Conservation (phyloP, 2,113 vertebrate genomes). For the Heterocephalus glaber region DNA sequence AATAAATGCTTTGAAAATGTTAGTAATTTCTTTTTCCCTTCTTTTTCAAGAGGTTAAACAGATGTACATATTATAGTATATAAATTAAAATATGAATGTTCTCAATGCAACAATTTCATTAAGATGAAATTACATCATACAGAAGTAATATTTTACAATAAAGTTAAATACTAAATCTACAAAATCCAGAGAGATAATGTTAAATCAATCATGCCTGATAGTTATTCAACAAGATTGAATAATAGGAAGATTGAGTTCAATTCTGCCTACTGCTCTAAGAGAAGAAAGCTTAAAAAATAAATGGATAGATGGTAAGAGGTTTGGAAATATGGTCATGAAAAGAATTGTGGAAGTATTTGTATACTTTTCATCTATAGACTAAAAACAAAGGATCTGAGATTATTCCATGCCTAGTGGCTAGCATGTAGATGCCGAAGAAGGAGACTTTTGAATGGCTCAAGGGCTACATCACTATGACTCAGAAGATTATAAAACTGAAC, state of each 20-base stretch:
- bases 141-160: slow-evolving; percentile 7
- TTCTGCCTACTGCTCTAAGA: background rate
- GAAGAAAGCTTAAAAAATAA: background rate
- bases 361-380: background rate
- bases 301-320: background rate
- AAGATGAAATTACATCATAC: background rate
- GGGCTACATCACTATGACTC: background rate
- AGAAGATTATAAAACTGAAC: background rate
- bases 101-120: background rate
- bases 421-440: background rate
- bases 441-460: no score
- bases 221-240: background rate
- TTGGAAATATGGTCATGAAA: background rate
- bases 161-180: background rate
- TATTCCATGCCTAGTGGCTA: background rate
- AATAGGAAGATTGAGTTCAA: background rate
- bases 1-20: background rate
- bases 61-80: background rate
- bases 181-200: background rate
- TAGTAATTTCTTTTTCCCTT: background rate
- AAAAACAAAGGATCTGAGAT: background rate
- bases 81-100: background rate
- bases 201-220: background rate
- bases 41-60: background rate
- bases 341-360: background rate